Conservation (phyloP, 2,888 invertebrate species). For the Incurvaria masculella region DNA sequence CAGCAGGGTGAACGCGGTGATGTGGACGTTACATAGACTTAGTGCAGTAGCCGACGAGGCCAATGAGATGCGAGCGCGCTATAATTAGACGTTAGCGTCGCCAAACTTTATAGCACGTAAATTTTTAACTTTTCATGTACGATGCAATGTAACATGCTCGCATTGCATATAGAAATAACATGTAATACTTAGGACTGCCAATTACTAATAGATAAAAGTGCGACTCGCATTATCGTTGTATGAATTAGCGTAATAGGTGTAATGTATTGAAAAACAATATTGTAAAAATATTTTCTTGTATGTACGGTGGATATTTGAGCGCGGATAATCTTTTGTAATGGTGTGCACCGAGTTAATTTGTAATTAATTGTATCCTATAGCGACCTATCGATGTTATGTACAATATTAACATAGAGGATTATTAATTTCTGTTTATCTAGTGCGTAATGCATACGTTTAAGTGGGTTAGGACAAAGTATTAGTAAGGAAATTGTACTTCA, state of each 20-base stretch:
- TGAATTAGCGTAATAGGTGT: slow-evolving; percentile 40
- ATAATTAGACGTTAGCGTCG: slow-evolving; percentile 4
- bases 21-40: not conserved
- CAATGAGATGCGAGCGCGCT: not conserved
- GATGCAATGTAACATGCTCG: not conserved
- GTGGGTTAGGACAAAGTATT: too few relatives aligned
- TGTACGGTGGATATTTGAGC: slow-evolving; percentile 29
- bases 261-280: not conserved
- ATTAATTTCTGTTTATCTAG: not conserved
- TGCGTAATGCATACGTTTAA: not conserved
- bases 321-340: slow-evolving; percentile 43
- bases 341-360: slow-evolving; percentile 48
- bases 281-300: slow-evolving; percentile 35
- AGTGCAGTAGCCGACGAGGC: not conserved
- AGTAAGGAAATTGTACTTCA: too few relatives aligned
- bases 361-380: slow-evolving; percentile 34
- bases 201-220: slow-evolving; percentile 40
- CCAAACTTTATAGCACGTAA: slow-evolving; percentile 4
- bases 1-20: not conserved
- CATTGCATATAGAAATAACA: not conserved
- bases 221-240: slow-evolving; percentile 39
- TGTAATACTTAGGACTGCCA: slow-evolving; percentile 33
- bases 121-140: not conserved
- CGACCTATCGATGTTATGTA: not conserved
- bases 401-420: not conserved